Conservation (phyloP, 1,140 invertebrate species). For the Leptopilina clavipes region DNA sequence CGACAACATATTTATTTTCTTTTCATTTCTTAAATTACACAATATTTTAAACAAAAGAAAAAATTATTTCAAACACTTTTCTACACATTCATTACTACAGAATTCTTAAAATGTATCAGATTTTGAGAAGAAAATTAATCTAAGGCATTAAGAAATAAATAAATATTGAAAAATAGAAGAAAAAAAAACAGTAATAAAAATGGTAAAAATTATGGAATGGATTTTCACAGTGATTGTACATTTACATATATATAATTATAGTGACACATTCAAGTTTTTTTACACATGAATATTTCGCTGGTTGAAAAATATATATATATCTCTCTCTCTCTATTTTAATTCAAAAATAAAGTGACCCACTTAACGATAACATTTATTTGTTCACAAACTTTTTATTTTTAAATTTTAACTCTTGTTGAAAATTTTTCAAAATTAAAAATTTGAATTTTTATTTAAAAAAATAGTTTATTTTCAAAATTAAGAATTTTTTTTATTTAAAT, state of each 20-base stretch:
- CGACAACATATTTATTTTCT: too few relatives aligned
- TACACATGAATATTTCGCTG: neutral
- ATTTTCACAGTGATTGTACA: constrained; percentile 11
- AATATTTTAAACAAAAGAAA: neutral
- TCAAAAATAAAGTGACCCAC: neutral
- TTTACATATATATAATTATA: neutral
- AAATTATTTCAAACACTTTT: neutral
- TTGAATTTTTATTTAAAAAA: too few relatives aligned
- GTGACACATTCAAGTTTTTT: neutral
- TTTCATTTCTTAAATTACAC: too few relatives aligned
- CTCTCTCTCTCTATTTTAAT: neutral
- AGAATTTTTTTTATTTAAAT: neutral
- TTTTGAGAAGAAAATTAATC: too few relatives aligned
- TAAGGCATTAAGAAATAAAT: too few relatives aligned
- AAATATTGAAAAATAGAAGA: neutral
- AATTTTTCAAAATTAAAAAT: too few relatives aligned
- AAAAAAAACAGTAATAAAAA: neutral
- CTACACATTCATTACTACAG: too few relatives aligned
- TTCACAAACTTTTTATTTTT: neutral
- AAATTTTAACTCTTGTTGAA: too few relatives aligned
- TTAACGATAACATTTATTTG: neutral
- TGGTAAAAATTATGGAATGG: neutral
- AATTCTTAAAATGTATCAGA: too few relatives aligned
- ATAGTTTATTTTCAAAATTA: constrained; percentile 21
- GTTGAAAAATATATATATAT: constrained; percentile 5